Evolutionary conservation across 2,888 invertebrate species (phyloP).

Genomic region (Lamproptera curius): DNA sequence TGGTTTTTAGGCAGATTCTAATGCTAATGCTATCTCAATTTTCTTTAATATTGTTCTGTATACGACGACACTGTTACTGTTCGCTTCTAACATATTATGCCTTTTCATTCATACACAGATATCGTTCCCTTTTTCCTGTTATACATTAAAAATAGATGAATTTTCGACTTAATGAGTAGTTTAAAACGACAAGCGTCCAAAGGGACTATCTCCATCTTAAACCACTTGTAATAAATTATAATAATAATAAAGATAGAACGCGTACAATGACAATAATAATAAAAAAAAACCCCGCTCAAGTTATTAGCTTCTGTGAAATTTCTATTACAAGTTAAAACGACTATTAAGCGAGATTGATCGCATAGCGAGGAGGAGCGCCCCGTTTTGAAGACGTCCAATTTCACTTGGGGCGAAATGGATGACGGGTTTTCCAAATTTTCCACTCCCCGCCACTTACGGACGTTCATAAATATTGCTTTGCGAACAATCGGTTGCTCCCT

Average conservation of each 20-base stretch:
- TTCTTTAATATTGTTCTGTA: no score
- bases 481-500: no score
- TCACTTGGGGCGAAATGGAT: conserved; percentile 5
- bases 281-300: not conserved
- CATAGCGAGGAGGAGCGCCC: not conserved
- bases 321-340: conserved; percentile 7
- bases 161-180: no score
- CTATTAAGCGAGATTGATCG: conserved; percentile 9
- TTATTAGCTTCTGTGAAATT: conserved; percentile 9
- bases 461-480: conserved; percentile 1
- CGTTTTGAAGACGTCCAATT: conserved; percentile 9
- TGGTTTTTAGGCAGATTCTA: no score
- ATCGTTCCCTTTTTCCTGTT: no score
- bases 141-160: no score
- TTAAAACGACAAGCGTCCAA: no score
- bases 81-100: no score
- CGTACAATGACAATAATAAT: not conserved
- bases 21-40: no score
- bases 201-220: no score
- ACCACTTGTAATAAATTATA: not conserved
- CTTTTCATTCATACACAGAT: no score
- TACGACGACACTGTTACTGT: no score
- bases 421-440: conserved; percentile 7
- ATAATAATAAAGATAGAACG: not conserved
- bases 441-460: not conserved